These are phyloP conservation scores for Prionace glauca DNA, from an alignment of 2,797 vertebrate species.

Conservation along the genomic window DNA sequence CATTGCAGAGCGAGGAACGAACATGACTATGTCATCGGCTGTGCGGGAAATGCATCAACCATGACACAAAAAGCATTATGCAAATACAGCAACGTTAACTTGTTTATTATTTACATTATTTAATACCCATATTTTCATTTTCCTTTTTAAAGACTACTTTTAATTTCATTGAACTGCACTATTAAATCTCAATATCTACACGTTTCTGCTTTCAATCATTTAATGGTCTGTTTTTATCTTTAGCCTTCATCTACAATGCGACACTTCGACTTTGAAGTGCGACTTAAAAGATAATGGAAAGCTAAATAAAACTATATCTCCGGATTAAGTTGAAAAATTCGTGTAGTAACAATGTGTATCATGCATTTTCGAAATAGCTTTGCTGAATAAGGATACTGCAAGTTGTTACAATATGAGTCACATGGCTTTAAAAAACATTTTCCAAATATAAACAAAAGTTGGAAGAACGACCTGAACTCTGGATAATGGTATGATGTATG, in stretches of 20 bases:
- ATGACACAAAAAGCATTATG: not conserved
- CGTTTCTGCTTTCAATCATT: not conserved
- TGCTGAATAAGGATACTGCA: not conserved
- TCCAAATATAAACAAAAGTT: not conserved
- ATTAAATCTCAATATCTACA: not conserved
- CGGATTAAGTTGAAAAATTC: not conserved
- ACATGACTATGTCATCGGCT: not conserved
- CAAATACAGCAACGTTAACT: not conserved
- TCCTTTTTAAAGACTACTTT: not conserved
- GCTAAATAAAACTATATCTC: not conserved
- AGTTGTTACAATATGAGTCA: not conserved
- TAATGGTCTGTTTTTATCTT: not conserved
- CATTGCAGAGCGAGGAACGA: too few relatives aligned
- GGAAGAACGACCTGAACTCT: not conserved
- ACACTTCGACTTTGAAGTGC: not conserved
- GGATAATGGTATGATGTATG: not conserved
- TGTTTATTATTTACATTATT: not conserved
- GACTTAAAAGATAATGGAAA: not conserved
- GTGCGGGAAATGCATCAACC: too few relatives aligned
- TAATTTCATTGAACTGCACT: not conserved
- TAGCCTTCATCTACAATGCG: not conserved
- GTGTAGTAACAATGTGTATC: not conserved
- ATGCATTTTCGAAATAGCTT: not conserved
- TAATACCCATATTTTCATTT: not conserved
- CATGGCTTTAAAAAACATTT: not conserved